These are phyloP conservation scores for Notothenia rossii DNA, from an alignment of 2,113 vertebrate genomes.

Conservation along the genomic window DNA sequence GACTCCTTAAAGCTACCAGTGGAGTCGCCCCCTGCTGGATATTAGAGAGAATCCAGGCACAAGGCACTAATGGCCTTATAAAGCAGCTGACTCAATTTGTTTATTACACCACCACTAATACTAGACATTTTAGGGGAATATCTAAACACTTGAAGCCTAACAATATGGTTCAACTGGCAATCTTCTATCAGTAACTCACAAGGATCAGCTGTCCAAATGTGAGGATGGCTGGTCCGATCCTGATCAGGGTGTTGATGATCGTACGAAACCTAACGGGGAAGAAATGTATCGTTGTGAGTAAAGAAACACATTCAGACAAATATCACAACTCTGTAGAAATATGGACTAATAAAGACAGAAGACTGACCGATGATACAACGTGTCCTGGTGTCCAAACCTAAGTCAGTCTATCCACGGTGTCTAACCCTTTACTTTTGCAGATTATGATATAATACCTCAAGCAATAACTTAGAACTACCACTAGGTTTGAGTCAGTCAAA, in stretches of 20 bases:
- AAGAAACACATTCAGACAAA: not conserved
- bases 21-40: too few relatives aligned
- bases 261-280: conserved; percentile 83
- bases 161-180: not conserved
- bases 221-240: conserved; percentile 92
- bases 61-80: too few relatives aligned
- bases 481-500: not conserved
- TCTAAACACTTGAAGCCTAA: not conserved
- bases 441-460: not conserved
- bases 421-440: not conserved
- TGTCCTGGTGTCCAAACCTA: not conserved
- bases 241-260: conserved; percentile 93
- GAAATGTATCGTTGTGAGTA: not conserved
- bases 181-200: conserved; percentile 81
- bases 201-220: conserved; percentile 92
- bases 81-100: not conserved
- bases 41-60: too few relatives aligned
- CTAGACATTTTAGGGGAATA: not conserved
- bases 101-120: not conserved
- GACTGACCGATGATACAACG: not conserved
- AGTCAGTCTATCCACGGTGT: not conserved
- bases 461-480: not conserved
- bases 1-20: too few relatives aligned
- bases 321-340: not conserved
- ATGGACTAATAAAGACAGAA: not conserved